Conservation (phyloP, 2,797 vertebrate species). For the Poliocrania exsul region DNA sequence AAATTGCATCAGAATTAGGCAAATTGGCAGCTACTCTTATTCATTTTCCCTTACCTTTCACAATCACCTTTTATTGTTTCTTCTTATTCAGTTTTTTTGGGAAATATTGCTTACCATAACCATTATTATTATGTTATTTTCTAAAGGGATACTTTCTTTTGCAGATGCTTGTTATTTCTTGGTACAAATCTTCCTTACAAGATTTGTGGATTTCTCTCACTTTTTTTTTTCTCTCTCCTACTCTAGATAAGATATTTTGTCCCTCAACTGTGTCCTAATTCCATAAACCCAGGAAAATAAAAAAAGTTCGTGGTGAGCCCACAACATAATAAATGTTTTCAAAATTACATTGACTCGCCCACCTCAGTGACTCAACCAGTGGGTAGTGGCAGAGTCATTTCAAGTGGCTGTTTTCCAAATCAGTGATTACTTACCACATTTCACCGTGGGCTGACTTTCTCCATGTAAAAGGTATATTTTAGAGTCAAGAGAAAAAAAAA, state of each 20-base stretch:
- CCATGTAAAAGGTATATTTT: background rate
- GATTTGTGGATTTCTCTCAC: background rate
- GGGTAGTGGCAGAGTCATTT: conserved; percentile 33
- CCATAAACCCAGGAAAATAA: conserved; percentile 15
- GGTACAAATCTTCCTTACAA: background rate
- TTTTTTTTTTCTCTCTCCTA: background rate
- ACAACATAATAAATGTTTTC: conserved; percentile 1
- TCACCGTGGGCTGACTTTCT: conserved; percentile 3
- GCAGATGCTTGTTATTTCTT: background rate
- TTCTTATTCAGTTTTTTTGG: background rate
- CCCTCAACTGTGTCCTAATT: background rate
- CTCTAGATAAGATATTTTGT: background rate
- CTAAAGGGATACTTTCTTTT: background rate
- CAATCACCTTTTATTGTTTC: background rate
- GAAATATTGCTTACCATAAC: background rate
- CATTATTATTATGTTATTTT: background rate
- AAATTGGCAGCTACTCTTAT: background rate
- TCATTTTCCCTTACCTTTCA: background rate
- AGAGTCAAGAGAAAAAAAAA: background rate
- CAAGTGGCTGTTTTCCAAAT: conserved; percentile 42
- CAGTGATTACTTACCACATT: background rate
- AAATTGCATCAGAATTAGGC: background rate
- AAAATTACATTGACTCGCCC: conserved; percentile 31
- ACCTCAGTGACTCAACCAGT: conserved; percentile 56
- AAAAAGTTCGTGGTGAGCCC: background rate